Conservation (phyloP, 2,888 invertebrate genomes). For the Cheiracanthium punctorium region DNA sequence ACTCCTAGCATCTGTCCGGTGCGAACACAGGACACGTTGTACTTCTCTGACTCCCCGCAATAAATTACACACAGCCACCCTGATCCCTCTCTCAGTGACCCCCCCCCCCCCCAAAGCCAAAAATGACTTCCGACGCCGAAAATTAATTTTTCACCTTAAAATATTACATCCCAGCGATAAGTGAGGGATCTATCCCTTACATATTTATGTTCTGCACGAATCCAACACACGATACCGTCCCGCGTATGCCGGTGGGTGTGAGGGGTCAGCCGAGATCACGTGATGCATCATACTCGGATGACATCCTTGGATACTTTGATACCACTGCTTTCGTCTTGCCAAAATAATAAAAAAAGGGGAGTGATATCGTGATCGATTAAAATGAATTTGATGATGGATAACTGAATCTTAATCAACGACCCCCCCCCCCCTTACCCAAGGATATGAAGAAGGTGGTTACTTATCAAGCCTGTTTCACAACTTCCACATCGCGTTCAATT, state of each 20-base stretch:
- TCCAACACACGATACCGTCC: slow-evolving; percentile 6
- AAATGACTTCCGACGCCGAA: slow-evolving; percentile 19
- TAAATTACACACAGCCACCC: not conserved
- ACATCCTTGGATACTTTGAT: slow-evolving; percentile 20
- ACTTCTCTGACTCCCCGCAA: not conserved
- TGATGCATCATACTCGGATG: slow-evolving; percentile 46
- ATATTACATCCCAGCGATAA: slow-evolving; percentile 18
- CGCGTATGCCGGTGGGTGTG: slow-evolving; percentile 44
- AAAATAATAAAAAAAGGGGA: slow-evolving; percentile 20
- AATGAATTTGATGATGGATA: slow-evolving; percentile 41
- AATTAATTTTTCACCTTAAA: slow-evolving; percentile 63
- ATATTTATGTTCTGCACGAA: slow-evolving; percentile 34
- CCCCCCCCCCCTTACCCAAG: no score
- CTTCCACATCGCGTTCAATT: not conserved
- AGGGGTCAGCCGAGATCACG: slow-evolving; percentile 34
- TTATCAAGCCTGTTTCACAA: not conserved
- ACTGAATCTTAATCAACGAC: not conserved
- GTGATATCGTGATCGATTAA: slow-evolving; percentile 52
- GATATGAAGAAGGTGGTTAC: not conserved
- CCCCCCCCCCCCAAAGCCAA: no score
- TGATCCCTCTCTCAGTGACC: not conserved
- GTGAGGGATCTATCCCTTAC: not conserved
- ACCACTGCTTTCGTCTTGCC: not conserved
- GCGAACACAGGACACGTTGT: slow-evolving; percentile 13
- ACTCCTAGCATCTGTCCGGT: not conserved